phyloP scores from a whole-genome alignment of 2,113 vertebrate species.

The Vulpes vulpes region DNA sequence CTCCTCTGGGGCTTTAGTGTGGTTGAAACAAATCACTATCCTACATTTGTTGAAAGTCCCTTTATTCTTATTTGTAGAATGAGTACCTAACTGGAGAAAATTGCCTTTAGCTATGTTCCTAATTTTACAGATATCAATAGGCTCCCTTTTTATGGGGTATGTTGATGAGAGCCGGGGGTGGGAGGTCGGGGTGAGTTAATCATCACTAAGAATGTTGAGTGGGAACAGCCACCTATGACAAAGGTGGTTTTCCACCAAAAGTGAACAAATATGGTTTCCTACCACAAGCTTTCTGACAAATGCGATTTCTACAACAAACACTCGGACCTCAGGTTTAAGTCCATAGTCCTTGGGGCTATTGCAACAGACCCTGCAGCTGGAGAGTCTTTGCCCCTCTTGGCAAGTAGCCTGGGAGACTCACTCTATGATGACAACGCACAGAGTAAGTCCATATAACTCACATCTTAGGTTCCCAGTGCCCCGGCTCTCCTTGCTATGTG shows the following conservation, averaged over 20 bases:
- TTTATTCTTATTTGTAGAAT: background rate
- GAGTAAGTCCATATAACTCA: fast-evolving
- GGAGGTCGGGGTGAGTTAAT: background rate
- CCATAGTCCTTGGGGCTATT: background rate
- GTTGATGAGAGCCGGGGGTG: background rate
- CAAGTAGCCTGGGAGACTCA: background rate
- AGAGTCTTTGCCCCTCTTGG: background rate
- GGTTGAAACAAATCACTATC: background rate
- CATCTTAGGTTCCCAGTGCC: fast-evolving
- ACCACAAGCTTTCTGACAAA: background rate
- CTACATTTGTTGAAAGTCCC: background rate
- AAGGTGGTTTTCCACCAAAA: background rate
- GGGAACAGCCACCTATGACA: background rate
- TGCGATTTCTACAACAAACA: background rate
- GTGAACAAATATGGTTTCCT: background rate
- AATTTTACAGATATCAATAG: background rate
- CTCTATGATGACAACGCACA: background rate
- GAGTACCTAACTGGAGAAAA: background rate
- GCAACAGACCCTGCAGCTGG: background rate
- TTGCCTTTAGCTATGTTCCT: background rate
- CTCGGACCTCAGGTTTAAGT: background rate
- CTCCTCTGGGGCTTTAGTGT: background rate
- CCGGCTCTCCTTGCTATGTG: background rate
- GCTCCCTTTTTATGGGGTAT: background rate
- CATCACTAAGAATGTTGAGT: fast-evolving